A percentile compares a stretch with the other conserved stretches of the same genome.
Conservation (phyloP, 2,888 invertebrate genomes). For the Drosophila anomelani region DNA sequence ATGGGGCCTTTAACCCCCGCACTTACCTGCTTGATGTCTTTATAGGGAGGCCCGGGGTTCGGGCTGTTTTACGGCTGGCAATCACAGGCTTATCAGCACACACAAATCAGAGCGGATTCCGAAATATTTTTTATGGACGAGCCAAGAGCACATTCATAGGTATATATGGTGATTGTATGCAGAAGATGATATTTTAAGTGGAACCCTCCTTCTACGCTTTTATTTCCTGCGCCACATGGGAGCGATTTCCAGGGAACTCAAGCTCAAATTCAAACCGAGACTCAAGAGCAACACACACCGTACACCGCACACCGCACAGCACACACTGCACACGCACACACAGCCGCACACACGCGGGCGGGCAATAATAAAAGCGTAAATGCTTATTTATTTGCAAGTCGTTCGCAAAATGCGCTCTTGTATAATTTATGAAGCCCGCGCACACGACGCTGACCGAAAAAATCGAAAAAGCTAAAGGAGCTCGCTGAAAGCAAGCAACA, state of each 20-base stretch:
- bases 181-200: constrained; percentile 59
- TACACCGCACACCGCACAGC: constrained; percentile 13
- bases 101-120: constrained; percentile 61
- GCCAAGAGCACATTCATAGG: constrained; percentile 18
- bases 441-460: constrained; percentile 60
- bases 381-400: constrained; percentile 80
- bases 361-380: constrained; percentile 79
- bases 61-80: constrained; percentile 30
- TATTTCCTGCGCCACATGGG: constrained; percentile 72
- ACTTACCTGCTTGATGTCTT: constrained; percentile 61
- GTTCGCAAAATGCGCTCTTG: constrained; percentile 77
- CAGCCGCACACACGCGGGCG: constrained; percentile 29
- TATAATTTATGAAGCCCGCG: constrained; percentile 80
- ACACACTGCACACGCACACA: constrained; percentile 34
- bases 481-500: constrained; percentile 39
- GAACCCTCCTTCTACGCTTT: constrained; percentile 18
- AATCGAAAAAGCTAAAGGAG: constrained; percentile 15
- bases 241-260: constrained; percentile 69
- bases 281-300: constrained; percentile 7
- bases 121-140: constrained; percentile 26
- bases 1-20: constrained; percentile 14
- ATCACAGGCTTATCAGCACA: constrained; percentile 55
- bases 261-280: constrained; percentile 8
- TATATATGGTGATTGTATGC: constrained; percentile 59
- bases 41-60: constrained; percentile 4